phyloP scores from a whole-genome alignment of 1,140 invertebrate genomes.

The Micrasema minimum region DNA sequence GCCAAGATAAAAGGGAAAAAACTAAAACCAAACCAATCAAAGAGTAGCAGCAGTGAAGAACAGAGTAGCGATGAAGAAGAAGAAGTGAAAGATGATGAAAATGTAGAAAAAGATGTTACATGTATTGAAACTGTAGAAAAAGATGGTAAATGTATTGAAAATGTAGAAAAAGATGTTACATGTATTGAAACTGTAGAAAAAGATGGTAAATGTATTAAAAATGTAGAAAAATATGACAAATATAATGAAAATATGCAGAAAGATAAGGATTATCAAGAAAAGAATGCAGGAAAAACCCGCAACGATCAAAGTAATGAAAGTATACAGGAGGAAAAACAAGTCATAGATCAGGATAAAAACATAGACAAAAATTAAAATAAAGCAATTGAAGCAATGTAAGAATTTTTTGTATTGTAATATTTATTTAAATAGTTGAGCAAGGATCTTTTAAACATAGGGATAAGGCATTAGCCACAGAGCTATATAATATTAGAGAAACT shows the following conservation, averaged over 20 bases:
- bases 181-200: constrained; percentile 41
- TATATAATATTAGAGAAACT: too few species aligned
- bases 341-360: too few species aligned
- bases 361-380: too few species aligned
- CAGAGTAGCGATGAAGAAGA: constrained; percentile 55
- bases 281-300: not conserved
- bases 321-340: too few species aligned
- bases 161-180: constrained; percentile 43
- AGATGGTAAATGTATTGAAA: constrained; percentile 46
- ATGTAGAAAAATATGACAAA: constrained; percentile 28
- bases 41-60: constrained; percentile 55
- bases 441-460: too few species aligned
- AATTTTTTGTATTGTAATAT: too few species aligned
- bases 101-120: constrained; percentile 46
- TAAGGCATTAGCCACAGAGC: too few species aligned
- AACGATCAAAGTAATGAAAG: not conserved
- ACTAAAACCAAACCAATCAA: constrained; percentile 59
- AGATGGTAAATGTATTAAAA: constrained; percentile 46
- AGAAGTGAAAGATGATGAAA: constrained; percentile 49
- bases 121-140: constrained; percentile 41
- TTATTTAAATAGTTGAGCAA: too few species aligned
- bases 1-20: constrained; percentile 68
- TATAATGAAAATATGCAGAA: too few species aligned
- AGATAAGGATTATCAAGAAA: too few species aligned
- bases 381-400: too few species aligned